Conservation (phyloP, 1,140 invertebrate species). For the Bombus sibiricus region DNA sequence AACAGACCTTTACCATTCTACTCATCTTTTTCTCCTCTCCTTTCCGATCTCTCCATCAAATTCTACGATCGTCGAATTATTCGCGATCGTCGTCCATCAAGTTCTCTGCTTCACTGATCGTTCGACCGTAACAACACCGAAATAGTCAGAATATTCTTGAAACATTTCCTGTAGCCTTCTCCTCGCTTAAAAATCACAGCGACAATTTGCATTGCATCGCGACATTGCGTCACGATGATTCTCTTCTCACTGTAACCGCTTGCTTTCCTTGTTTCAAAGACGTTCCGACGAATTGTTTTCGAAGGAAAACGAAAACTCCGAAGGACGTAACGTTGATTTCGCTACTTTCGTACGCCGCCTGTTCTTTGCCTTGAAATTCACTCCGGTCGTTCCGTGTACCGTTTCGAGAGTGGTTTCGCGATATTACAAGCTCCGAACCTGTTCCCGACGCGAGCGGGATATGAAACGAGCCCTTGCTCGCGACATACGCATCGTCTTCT, state of each 20-base stretch:
- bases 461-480: slow-evolving; percentile 3
- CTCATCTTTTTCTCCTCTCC: no score
- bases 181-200: neutral
- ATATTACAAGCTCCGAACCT: slow-evolving; percentile 41
- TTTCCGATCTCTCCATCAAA: neutral
- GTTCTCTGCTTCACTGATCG: no score
- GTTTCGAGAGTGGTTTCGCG: slow-evolving; percentile 1
- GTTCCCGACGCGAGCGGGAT: slow-evolving; percentile 6
- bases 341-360: neutral
- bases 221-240: neutral
- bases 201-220: no score
- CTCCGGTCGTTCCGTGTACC: neutral
- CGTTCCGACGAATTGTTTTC: neutral
- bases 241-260: neutral
- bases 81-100: neutral
- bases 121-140: neutral
- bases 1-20: neutral
- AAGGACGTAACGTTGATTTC: no score
- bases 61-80: neutral
- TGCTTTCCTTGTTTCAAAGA: neutral
- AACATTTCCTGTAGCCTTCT: neutral
- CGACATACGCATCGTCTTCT: slow-evolving; percentile 15
- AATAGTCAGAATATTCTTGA: no score
- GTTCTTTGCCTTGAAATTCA: neutral
- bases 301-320: neutral